These are phyloP conservation scores for Drosophila testacea DNA, from an alignment of 2,888 invertebrate genomes.

Conservation along the genomic window DNA sequence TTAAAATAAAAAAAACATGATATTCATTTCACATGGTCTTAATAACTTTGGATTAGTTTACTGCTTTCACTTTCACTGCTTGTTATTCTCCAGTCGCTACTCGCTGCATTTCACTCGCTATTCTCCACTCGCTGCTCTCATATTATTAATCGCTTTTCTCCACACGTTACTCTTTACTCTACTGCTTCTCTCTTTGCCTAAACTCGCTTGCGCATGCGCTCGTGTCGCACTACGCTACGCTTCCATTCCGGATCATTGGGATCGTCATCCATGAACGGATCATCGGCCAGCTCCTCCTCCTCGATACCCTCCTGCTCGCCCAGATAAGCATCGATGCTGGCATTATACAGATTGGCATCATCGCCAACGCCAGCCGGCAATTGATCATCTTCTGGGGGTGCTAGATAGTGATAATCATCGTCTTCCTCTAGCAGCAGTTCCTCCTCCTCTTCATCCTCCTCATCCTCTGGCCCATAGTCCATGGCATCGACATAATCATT, in stretches of 20 bases:
- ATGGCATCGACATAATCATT: slow-evolving; percentile 46
- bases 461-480: slow-evolving; percentile 56
- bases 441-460: slow-evolving; percentile 47
- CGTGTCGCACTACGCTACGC: slow-evolving; percentile 64
- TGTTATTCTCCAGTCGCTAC: not conserved
- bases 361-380: slow-evolving; percentile 21
- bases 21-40: slow-evolving; percentile 28
- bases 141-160: not conserved
- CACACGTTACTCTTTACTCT: not conserved
- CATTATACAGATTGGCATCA: slow-evolving; percentile 55
- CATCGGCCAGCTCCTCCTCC: slow-evolving; percentile 62
- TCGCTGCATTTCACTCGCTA: not conserved
- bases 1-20: slow-evolving; percentile 42
- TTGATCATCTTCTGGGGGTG: slow-evolving; percentile 70
- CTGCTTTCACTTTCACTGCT: slow-evolving; percentile 15
- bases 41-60: slow-evolving; percentile 56
- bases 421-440: slow-evolving; percentile 61
- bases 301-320: slow-evolving; percentile 65
- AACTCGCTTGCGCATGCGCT: slow-evolving; percentile 62
- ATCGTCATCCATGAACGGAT: slow-evolving; percentile 90
- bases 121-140: not conserved
- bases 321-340: slow-evolving; percentile 73
- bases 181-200: slow-evolving; percentile 21
- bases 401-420: slow-evolving; percentile 78
- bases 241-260: slow-evolving; percentile 95